Evolutionary conservation across 2,113 vertebrate genomes (phyloP).

Genomic region (Nibea albiflora): DNA sequence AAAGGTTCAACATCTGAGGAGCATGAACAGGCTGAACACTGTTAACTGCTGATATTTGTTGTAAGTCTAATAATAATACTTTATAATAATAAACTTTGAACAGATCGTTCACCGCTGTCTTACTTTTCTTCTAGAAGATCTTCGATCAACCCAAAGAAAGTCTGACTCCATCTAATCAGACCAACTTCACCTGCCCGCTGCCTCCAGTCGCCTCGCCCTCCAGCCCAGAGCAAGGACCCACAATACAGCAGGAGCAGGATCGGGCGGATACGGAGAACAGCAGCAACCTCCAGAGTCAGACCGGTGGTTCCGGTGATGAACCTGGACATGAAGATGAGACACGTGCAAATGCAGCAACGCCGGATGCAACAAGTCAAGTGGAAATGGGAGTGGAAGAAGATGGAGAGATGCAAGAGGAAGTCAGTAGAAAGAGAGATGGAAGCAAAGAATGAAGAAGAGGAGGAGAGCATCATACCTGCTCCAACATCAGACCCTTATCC

Average conservation of each 20-base stretch:
- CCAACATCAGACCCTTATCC: neutral
- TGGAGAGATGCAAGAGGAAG: neutral
- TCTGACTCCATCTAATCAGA: slow-evolving; percentile 3
- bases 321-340: slow-evolving; percentile 37
- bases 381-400: neutral
- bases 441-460: neutral
- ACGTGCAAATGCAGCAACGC: neutral
- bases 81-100: too few species aligned
- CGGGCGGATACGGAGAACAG: slow-evolving; percentile 15
- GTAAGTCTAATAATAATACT: neutral
- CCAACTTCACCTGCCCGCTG: slow-evolving; percentile 69
- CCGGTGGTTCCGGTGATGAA: slow-evolving; percentile 64
- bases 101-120: neutral
- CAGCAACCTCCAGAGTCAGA: slow-evolving; percentile 12
- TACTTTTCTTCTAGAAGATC: neutral
- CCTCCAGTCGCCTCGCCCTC: slow-evolving; percentile 47
- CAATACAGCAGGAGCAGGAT: slow-evolving; percentile 37
- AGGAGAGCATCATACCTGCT: too few species aligned
- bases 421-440: neutral
- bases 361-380: neutral
- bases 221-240: slow-evolving; percentile 25
- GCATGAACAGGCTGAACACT: neutral
- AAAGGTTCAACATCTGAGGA: too few species aligned
- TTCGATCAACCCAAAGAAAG: slow-evolving; percentile 26
- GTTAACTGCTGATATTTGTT: neutral